Evolutionary conservation across 1,140 invertebrate genomes (phyloP), one percentile per base, ranked within the genome.

Genomic region (Drosophila rufa): DNA sequence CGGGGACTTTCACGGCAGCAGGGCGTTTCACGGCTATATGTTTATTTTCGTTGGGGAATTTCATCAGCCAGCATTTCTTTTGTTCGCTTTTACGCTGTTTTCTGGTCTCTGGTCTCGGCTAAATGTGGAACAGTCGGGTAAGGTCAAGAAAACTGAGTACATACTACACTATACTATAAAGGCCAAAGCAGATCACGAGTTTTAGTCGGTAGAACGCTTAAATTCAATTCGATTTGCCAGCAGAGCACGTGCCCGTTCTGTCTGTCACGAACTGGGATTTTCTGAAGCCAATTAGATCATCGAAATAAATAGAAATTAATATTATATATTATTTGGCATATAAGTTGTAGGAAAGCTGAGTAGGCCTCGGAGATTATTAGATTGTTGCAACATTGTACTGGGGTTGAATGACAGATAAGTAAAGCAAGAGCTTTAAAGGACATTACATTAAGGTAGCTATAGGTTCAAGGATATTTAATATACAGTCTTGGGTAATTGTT

Each of bases 1-100:
- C 17, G 59, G 58, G 73, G 46, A 48, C 40, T 55, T 55, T 50
- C 65, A 62, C 53, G 30, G 33, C 25, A 56, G 40, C 62, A 58
- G 61, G 46, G 61, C 42, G 30, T 51, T 73, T 58, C 55, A 27
- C 53, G 30, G 36, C 33, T 27, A 53, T 27, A 30, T 65, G 61
- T 79, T 60, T 75, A 79, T 60, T 76, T 80, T 57, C 17, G 40
- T 47, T 46, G 58, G 56, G 51, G 60, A 58, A 84, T 84, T 84
- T 80, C 82, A 85, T 84, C 82, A 84, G 64, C 68, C 73, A 58
- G 30, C 38, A 73, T 48, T 47, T 46, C 48, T 70, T 64, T 40
- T 48, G 40, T 33, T 30, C 36, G 47, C 15, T 60, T 46, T n/a
- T 47, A 58, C 30, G 25, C 11, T 45, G 25, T 46, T 14, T 43